Percentiles rank a stretch among this genome's conserved stretches.
Conservation (phyloP, 2,113 vertebrate species). For the Gallinago paraguaiae region DNA sequence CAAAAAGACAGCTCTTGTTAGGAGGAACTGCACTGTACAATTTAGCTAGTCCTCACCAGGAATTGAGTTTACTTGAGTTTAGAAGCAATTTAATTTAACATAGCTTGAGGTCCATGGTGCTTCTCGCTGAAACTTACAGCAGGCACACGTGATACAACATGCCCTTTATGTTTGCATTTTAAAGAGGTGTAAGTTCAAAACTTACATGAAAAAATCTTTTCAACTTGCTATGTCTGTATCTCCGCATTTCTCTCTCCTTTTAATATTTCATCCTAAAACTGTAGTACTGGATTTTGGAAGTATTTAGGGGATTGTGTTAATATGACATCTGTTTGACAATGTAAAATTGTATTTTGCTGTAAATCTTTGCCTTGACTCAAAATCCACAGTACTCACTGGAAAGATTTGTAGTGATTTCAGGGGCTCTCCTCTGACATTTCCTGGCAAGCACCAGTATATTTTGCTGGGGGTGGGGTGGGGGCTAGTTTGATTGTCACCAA, state of each 20-base stretch:
- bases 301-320: fast-evolving
- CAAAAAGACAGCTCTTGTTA: background rate
- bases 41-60: background rate
- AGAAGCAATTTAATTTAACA: background rate
- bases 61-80: background rate
- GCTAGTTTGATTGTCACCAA: background rate
- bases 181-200: background rate
- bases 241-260: background rate
- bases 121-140: background rate
- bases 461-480: fast-evolving
- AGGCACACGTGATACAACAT: background rate
- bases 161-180: background rate
- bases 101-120: background rate
- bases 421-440: background rate
- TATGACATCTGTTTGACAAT: background rate
- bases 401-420: background rate
- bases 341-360: background rate
- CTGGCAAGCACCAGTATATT: background rate
- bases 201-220: background rate
- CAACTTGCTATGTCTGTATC: background rate
- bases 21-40: background rate
- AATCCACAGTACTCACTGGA: background rate
- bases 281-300: background rate
- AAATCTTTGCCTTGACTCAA: background rate
- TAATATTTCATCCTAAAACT: background rate